phyloP scores from a whole-genome alignment of 2,113 vertebrate species.

The Pygoscelis antarcticus region DNA sequence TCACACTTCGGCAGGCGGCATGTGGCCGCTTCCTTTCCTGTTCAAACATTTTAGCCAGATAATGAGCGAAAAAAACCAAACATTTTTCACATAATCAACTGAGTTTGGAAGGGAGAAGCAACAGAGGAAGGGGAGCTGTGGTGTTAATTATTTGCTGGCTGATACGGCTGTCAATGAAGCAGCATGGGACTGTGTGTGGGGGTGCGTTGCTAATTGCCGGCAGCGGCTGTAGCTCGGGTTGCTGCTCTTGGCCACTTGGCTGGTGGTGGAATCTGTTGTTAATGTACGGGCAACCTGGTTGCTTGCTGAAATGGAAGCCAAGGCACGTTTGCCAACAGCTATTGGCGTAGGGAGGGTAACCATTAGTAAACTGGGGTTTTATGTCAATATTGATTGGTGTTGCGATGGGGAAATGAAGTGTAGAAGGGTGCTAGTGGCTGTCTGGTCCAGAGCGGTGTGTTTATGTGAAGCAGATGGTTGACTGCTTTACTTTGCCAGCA shows the following conservation, averaged over 20 bases:
- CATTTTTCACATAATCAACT: not conserved
- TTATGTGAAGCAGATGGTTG: conserved; percentile 41
- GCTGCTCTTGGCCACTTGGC: not conserved
- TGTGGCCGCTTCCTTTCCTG: conserved; percentile 26
- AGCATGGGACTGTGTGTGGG: not conserved
- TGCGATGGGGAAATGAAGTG: not conserved
- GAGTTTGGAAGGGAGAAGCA: not conserved
- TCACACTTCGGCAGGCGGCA: not conserved
- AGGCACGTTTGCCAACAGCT: not conserved
- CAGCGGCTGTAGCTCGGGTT: not conserved
- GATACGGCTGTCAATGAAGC: not conserved
- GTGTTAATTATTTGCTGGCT: conserved; percentile 8
- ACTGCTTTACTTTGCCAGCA: not conserved
- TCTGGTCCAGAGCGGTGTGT: not conserved
- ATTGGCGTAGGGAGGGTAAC: not conserved
- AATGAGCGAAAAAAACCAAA: conserved; percentile 13
- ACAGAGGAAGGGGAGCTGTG: not conserved
- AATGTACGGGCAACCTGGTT: not conserved
- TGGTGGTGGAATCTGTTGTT: not conserved
- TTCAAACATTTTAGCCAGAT: conserved; percentile 44
- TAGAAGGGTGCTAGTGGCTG: not conserved
- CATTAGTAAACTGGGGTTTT: not conserved
- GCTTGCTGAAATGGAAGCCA: not conserved
- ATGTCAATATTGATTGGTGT: fast-evolving
- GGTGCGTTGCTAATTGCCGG: not conserved